Evolutionary conservation across 2,113 vertebrate genomes (phyloP).

Genomic region (Nematolebias whitei): DNA sequence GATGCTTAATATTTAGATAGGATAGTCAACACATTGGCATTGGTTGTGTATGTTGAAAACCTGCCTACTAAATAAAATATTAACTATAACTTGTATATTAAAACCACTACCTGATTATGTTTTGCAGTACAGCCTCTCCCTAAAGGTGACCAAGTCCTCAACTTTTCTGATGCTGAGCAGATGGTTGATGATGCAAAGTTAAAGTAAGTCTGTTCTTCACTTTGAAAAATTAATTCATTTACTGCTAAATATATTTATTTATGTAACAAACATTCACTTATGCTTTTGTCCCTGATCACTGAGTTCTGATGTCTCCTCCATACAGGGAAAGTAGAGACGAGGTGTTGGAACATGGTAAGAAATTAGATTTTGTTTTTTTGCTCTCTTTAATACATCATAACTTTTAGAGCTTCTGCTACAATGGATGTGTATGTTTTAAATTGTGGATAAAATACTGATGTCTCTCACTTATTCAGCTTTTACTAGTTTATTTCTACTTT

Average conservation of each 20-base stretch:
- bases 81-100: not conserved
- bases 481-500: not conserved
- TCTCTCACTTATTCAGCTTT: not conserved
- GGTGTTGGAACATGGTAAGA: conserved; percentile 92
- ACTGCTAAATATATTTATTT: not conserved
- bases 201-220: conserved; percentile 80
- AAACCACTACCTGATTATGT: conserved; percentile 23
- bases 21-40: too few relatives aligned
- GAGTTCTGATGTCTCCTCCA: not conserved
- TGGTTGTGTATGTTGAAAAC: too few relatives aligned
- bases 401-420: not conserved
- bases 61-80: too few relatives aligned
- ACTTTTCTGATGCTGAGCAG: conserved; percentile 95
- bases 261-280: not conserved
- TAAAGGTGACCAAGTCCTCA: conserved; percentile 95
- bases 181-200: conserved; percentile 93
- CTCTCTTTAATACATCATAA: not conserved
- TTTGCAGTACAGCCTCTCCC: conserved; percentile 92
- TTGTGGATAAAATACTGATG: not conserved
- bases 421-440: not conserved
- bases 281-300: not conserved
- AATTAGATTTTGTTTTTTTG: not conserved
- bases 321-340: conserved; percentile 90
- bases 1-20: too few relatives aligned
- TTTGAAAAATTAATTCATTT: too few relatives aligned